These are phyloP conservation scores for Montipora capricornis DNA, from an alignment of 64 coral and sea anemone genomes.

Conservation along the genomic window DNA sequence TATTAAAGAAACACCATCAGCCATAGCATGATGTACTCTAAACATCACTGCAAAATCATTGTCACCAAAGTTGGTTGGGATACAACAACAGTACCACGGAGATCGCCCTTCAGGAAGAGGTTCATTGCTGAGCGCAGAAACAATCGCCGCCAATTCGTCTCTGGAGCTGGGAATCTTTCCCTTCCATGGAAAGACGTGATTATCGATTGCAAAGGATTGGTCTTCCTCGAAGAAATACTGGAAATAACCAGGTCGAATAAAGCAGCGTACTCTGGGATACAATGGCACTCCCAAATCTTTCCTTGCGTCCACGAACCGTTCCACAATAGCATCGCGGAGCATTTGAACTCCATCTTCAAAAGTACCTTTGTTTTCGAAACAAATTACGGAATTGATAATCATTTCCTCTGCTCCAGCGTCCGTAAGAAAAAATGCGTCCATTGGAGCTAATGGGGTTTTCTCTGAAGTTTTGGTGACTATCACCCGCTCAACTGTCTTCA, in stretches of 20 bases:
- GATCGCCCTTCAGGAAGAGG: constrained; percentile 48
- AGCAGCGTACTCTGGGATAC: constrained; percentile 67
- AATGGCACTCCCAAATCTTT: constrained; percentile 52
- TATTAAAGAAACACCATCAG: constrained; percentile 85
- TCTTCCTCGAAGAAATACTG: constrained; percentile 95
- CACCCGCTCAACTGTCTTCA: constrained; percentile 71
- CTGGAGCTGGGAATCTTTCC: constrained; percentile 77
- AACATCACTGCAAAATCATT: constrained; percentile 64
- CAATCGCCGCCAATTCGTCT: constrained; percentile 70
- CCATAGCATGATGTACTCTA: constrained; percentile 76
- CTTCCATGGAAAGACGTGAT: constrained; percentile 84
- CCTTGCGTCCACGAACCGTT: constrained; percentile 67
- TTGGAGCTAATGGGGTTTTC: constrained; percentile 45
- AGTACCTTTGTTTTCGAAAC: background rate
- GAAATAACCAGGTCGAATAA: constrained; percentile 76
- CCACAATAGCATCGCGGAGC: constrained; percentile 42
- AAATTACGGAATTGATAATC: constrained; percentile 63
- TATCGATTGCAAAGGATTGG: constrained; percentile 75
- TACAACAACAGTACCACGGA: constrained; percentile 77
- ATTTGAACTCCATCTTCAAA: constrained; percentile 50
- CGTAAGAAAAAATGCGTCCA: constrained; percentile 50
- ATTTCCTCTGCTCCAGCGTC: constrained; percentile 54
- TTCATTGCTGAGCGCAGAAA: constrained; percentile 72
- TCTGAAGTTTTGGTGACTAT: constrained; percentile 2
- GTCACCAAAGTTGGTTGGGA: constrained; percentile 77